A percentile compares a stretch with the other conserved stretches of the same genome.
Evolutionary conservation across 2,113 vertebrate species (phyloP).

Genomic region (Myotis davidii): DNA sequence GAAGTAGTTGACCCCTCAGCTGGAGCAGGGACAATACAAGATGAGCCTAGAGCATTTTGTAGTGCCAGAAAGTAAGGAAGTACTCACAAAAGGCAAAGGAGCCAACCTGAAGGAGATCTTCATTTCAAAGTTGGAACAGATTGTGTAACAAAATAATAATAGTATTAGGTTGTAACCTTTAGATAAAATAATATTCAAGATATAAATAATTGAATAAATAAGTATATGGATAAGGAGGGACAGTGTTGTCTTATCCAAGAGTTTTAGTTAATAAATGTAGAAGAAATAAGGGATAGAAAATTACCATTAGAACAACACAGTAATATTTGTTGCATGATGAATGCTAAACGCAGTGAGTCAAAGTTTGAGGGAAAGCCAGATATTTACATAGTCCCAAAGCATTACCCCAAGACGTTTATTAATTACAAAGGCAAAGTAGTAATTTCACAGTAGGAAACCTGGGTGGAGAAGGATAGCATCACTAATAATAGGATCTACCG

Average conservation of each 20-base stretch:
- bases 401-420: background rate
- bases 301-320: background rate
- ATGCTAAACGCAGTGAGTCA: background rate
- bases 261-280: background rate
- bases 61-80: background rate
- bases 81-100: background rate
- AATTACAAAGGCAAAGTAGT: background rate
- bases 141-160: background rate
- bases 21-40: background rate
- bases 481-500: background rate
- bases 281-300: background rate
- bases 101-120: background rate
- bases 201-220: background rate
- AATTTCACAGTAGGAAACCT: background rate
- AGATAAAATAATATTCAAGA: background rate
- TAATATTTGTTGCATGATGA: background rate
- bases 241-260: background rate
- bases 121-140: background rate
- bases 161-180: background rate
- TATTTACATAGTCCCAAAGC: background rate
- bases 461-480: background rate
- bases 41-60: background rate
- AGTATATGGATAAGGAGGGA: background rate
- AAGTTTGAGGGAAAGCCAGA: background rate
- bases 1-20: background rate